These are phyloP conservation scores for Aselliscus stoliczkanus DNA, from an alignment of 2,797 vertebrate genomes.

Conservation along the genomic window DNA sequence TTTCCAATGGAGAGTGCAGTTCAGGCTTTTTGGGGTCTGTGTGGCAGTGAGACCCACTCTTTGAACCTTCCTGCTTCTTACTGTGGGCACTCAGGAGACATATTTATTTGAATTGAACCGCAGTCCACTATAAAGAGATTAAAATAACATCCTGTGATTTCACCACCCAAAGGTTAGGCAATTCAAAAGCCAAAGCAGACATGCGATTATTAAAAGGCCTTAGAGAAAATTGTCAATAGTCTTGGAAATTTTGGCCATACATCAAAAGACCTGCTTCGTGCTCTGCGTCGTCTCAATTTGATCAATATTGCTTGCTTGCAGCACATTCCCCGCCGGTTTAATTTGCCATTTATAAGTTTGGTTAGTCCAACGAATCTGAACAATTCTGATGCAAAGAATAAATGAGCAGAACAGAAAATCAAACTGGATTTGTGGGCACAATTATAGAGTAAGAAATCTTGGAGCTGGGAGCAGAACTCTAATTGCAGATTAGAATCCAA, in stretches of 20 bases:
- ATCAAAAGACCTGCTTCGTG: not conserved
- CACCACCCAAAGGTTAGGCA: slow-evolving; percentile 38
- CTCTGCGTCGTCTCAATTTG: not conserved
- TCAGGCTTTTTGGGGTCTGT: not conserved
- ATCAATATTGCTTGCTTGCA: not conserved
- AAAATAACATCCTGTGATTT: slow-evolving; percentile 55
- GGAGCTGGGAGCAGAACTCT: not conserved
- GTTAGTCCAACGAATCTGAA: not conserved
- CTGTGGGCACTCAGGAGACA: not conserved
- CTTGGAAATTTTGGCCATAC: not conserved
- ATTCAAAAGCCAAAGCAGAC: slow-evolving; percentile 36
- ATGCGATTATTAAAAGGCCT: slow-evolving; percentile 38
- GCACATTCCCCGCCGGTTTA: slow-evolving; percentile 14
- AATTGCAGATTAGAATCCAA: not conserved
- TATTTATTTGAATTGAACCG: slow-evolving; percentile 40
- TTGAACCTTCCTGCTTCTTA: not conserved
- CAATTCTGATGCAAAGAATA: slow-evolving; percentile 42
- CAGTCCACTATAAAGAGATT: slow-evolving; percentile 62
- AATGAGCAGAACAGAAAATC: slow-evolving; percentile 37
- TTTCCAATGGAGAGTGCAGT: not conserved
- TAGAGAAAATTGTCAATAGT: slow-evolving; percentile 49
- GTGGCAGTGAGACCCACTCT: not conserved
- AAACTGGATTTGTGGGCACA: not conserved
- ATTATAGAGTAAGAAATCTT: not conserved
- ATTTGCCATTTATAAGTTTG: slow-evolving; percentile 56